These are phyloP conservation scores for Parnassius mnemosyne DNA, from an alignment of 2,888 invertebrate genomes.

Conservation along the genomic window DNA sequence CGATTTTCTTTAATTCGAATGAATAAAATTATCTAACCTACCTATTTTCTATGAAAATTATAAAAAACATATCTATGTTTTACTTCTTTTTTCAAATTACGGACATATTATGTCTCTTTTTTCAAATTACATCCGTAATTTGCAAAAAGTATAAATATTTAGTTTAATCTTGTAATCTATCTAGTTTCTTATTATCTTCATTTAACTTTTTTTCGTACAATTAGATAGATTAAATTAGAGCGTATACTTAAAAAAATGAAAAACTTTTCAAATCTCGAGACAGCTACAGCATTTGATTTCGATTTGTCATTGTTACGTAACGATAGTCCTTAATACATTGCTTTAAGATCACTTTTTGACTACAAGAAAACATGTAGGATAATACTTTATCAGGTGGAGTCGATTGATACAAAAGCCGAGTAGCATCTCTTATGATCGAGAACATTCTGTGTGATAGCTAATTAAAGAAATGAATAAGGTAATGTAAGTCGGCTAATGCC, in stretches of 20 bases:
- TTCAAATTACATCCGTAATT: too few species aligned
- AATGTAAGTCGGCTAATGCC: slow-evolving; percentile 74
- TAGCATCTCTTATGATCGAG: slow-evolving; percentile 74
- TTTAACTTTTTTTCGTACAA: slow-evolving; percentile 10
- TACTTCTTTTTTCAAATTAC: too few species aligned
- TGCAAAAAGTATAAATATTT: too few species aligned
- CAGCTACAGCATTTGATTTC: slow-evolving; percentile 57
- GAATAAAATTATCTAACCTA: too few species aligned
- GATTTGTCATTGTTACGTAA: slow-evolving; percentile 14
- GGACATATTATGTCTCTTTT: too few species aligned
- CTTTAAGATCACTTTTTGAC: slow-evolving; percentile 45
- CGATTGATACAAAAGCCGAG: slow-evolving; percentile 66
- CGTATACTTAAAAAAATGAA: slow-evolving; percentile 30
- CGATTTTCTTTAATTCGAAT: slow-evolving; percentile 1
- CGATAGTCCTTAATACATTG: slow-evolving; percentile 38
- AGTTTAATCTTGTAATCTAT: too few species aligned
- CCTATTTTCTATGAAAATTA: too few species aligned
- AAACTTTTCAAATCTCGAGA: slow-evolving; percentile 69
- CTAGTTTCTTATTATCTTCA: too few species aligned
- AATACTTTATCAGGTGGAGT: slow-evolving; percentile 46
- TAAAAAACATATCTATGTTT: too few species aligned
- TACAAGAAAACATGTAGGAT: slow-evolving; percentile 31
- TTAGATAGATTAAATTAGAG: slow-evolving; percentile 9
- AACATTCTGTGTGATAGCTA: slow-evolving; percentile 75
- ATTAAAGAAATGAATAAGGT: slow-evolving; percentile 77